These are phyloP conservation scores for Palythoa heliodiscus DNA, from an alignment of 92 coral and sea anemone genomes.

Conservation along the genomic window DNA sequence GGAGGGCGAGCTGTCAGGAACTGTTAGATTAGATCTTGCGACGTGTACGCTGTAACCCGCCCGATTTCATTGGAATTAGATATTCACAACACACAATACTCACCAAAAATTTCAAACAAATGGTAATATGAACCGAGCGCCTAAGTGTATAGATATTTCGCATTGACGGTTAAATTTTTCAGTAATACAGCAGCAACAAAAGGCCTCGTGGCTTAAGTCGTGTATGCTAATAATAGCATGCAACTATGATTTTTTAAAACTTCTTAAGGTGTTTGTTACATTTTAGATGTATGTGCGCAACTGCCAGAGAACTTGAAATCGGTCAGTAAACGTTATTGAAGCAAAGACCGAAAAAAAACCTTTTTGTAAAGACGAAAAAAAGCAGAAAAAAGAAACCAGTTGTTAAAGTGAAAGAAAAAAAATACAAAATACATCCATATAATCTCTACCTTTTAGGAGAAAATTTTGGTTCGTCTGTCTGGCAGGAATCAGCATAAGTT, in stretches of 20 bases:
- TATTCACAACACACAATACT: not conserved
- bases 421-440: not conserved
- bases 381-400: not conserved
- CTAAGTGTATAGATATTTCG: slow-evolving; percentile 17
- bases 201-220: slow-evolving; percentile 26
- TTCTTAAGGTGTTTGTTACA: not conserved
- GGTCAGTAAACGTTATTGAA: too few species aligned
- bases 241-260: slow-evolving; percentile 2
- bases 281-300: not conserved
- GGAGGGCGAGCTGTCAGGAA: not conserved
- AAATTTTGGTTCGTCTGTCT: not conserved
- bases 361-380: slow-evolving; percentile 8
- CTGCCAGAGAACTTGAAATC: too few species aligned
- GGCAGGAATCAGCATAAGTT: not conserved
- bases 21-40: not conserved
- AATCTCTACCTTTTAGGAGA: not conserved
- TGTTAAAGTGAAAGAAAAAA: not conserved
- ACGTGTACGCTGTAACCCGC: not conserved
- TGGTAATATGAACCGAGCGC: slow-evolving; percentile 6
- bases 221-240: not conserved
- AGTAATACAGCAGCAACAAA: slow-evolving; percentile 11
- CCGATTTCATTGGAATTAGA: not conserved
- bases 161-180: not conserved
- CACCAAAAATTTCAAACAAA: not conserved
- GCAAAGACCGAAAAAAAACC: not conserved